These are phyloP conservation scores for Bombus huntii DNA, from an alignment of 1,140 invertebrate species.

Conservation along the genomic window DNA sequence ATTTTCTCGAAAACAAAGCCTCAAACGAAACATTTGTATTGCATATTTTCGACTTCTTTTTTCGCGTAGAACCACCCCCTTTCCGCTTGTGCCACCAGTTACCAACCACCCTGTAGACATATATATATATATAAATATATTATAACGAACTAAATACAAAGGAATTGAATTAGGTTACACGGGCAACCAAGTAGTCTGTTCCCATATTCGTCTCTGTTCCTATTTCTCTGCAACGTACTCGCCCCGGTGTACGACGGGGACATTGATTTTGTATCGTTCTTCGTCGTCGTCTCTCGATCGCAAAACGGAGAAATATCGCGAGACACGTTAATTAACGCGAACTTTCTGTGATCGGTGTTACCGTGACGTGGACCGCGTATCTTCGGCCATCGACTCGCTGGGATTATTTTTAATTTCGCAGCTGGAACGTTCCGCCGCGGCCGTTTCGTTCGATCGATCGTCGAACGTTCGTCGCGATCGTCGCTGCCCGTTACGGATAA, in stretches of 20 bases:
- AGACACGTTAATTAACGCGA: neutral
- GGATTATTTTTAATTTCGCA: neutral
- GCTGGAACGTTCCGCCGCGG: neutral
- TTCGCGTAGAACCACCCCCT: too few species aligned
- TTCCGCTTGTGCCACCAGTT: too few species aligned
- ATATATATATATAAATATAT: neutral
- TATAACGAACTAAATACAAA: slow-evolving; percentile 78
- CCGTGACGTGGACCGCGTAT: slow-evolving; percentile 6
- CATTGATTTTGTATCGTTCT: slow-evolving; percentile 32
- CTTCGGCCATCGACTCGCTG: slow-evolving; percentile 27
- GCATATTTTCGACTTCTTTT: too few species aligned
- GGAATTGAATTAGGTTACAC: slow-evolving; percentile 82
- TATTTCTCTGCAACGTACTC: slow-evolving; percentile 58
- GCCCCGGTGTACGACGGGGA: neutral
- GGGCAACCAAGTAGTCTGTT: slow-evolving; percentile 73
- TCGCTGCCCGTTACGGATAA: neutral
- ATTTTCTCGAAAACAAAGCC: too few species aligned
- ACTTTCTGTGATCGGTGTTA: slow-evolving; percentile 34
- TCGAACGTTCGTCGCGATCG: neutral
- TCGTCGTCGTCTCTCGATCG: slow-evolving; percentile 37
- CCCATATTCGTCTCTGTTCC: slow-evolving; percentile 77
- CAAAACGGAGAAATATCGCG: neutral
- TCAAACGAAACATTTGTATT: too few species aligned
- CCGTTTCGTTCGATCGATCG: neutral
- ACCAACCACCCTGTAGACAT: too few species aligned